Conservation (phyloP, 2,888 invertebrate species). For the Chouioia cunea region DNA sequence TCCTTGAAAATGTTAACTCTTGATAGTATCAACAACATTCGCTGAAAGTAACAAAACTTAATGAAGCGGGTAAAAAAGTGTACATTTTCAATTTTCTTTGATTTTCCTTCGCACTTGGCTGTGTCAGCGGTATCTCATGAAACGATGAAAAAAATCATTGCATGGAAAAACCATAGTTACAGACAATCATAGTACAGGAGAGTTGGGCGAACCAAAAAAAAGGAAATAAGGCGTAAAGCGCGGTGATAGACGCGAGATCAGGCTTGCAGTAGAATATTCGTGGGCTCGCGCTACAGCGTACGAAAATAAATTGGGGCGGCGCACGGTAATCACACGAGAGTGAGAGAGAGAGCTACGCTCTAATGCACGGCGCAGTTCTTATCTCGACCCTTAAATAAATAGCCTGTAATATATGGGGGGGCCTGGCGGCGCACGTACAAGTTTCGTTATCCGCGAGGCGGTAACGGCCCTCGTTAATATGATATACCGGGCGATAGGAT, state of each 20-base stretch:
- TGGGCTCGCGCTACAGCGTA: not conserved
- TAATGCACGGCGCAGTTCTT: constrained; percentile 51
- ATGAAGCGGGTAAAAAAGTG: too few relatives aligned
- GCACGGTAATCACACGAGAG: constrained; percentile 50
- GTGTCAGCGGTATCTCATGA: too few relatives aligned
- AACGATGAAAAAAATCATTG: too few relatives aligned
- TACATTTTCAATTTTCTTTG: too few relatives aligned
- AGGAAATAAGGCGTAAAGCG: not conserved
- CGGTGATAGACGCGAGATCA: constrained; percentile 14
- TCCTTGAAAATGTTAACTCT: too few relatives aligned
- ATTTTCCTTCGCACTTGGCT: too few relatives aligned
- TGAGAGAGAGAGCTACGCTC: constrained; percentile 30
- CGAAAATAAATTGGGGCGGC: constrained; percentile 51
- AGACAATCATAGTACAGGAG: too few relatives aligned
- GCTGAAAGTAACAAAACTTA: too few relatives aligned
- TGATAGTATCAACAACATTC: too few relatives aligned
- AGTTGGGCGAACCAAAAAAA: too few relatives aligned
- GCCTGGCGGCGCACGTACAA: constrained; percentile 16
- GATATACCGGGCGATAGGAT: constrained; percentile 54
- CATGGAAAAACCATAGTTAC: too few relatives aligned
- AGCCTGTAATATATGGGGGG: constrained; percentile 47
- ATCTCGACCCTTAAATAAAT: constrained; percentile 54
- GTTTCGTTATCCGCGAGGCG: constrained; percentile 52
- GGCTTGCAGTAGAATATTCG: not conserved
- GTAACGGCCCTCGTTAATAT: constrained; percentile 56